Percentiles rank a stretch among this genome's conserved stretches.
These are phyloP conservation scores for Drosophila setosimentum DNA, from an alignment of 2,888 invertebrate genomes.

Conservation along the genomic window DNA sequence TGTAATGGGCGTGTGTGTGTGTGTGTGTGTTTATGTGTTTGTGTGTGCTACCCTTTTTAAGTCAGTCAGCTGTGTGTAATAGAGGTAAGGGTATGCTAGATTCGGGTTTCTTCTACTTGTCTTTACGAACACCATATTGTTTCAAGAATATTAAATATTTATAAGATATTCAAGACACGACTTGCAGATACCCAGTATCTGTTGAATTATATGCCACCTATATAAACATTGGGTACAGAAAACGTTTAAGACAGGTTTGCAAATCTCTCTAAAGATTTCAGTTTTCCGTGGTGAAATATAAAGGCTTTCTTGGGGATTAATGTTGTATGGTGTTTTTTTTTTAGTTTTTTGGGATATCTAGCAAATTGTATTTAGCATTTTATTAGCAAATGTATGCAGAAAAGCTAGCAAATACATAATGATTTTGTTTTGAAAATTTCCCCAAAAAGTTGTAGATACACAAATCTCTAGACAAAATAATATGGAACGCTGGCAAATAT, in stretches of 20 bases:
- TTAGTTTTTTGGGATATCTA: not conserved
- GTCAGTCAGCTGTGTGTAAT: slow-evolving; percentile 6
- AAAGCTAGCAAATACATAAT: not conserved
- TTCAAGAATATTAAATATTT: slow-evolving; percentile 5
- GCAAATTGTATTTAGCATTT: not conserved
- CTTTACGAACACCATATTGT: slow-evolving; percentile 30
- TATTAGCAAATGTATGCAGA: not conserved
- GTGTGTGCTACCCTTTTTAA: slow-evolving; percentile 36
- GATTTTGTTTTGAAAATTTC: not conserved
- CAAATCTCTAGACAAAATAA: not conserved
- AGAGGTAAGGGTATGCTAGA: slow-evolving; percentile 25
- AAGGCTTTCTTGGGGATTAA: not conserved
- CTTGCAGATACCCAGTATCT: not conserved
- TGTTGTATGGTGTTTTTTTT: not conserved
- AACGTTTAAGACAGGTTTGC: not conserved
- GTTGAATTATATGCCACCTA: not conserved
- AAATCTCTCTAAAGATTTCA: not conserved
- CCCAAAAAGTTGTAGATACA: not conserved
- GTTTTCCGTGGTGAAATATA: not conserved
- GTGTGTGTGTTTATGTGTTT: slow-evolving; percentile 11
- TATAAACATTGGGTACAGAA: not conserved
- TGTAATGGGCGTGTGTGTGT: slow-evolving; percentile 6
- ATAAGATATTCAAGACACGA: slow-evolving; percentile 1
- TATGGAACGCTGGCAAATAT: not conserved
- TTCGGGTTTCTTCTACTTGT: slow-evolving; percentile 22